Evolutionary conservation across 2,888 invertebrate species (phyloP), one percentile per base, ranked within the genome.

Genomic region (Drepana falcataria): DNA sequence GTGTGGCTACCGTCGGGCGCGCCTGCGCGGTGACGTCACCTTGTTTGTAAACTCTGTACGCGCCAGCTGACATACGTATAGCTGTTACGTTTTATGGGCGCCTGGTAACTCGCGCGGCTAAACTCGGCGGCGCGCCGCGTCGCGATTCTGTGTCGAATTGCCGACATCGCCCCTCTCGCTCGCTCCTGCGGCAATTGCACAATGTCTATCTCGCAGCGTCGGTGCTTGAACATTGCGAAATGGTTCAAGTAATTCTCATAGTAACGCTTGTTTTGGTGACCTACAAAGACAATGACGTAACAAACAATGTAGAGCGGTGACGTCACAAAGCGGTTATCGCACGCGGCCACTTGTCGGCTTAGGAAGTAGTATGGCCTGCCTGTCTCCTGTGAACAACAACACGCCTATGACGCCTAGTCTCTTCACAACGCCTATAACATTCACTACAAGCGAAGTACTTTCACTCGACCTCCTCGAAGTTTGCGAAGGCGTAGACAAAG

Each of bases 21-120:
- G 64, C 56, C 52, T 56, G 59, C 58, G 59, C 60, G 58, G 9
- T 61, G 64, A 65, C 64, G 64, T 65, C 64, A 65, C n/a, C 56
- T 60, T 65, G 64, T 65, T 65, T 61, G 63, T 63, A 65, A 65
- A 65, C 51, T 51, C 40, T 7, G 40, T 34, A 51, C 59, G 59
- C 21, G 21, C 21, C 56, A 54, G 56, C 53, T 54, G 56, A 48
- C 35, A 51, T 33, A 51, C 37, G 49, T 49, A 35, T 49, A 49
- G 40, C 33, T 48, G 34, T 9, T 44, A 44, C 44, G 44, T 44
- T 44, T 6, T 9, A 9, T 44, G 44, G 44, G 44, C 44, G 44
- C 44, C 44, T 44, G 44, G 44, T 44, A 44, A 3, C 44, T 44
- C 49, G 40, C 33, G 40, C 33, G 40, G 40, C 40, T 51, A 41